Conservation (phyloP, 2,797 vertebrate genomes). For the Poeciliopsis presidionis region DNA sequence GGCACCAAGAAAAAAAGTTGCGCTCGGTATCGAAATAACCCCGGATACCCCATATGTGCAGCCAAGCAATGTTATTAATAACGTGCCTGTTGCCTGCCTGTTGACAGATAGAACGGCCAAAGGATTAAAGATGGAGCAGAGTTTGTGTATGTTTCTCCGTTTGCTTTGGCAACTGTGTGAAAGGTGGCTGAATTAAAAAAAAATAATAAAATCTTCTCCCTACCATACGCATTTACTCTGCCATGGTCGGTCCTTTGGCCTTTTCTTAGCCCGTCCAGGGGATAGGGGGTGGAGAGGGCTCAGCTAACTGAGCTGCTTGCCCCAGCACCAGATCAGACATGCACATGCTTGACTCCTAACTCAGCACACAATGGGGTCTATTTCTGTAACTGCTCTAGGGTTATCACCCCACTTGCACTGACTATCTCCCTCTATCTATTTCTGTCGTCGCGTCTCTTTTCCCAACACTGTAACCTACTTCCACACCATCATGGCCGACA, state of each 20-base stretch:
- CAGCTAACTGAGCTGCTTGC: constrained; percentile 51
- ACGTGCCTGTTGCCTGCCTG: constrained; percentile 74
- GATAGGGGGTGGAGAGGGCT: constrained; percentile 51
- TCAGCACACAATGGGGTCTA: constrained; percentile 76
- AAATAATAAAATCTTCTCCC: neutral
- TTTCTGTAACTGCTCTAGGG: constrained; percentile 67
- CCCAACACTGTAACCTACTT: constrained; percentile 47
- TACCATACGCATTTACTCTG: constrained; percentile 7
- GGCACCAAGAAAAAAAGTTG: constrained; percentile 61
- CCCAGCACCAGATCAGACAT: constrained; percentile 41
- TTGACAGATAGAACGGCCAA: constrained; percentile 63
- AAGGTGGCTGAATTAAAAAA: constrained; percentile 8
- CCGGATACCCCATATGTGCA: constrained; percentile 70
- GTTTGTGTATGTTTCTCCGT: constrained; percentile 19
- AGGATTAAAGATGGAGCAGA: constrained; percentile 35
- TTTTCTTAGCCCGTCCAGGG: constrained; percentile 67
- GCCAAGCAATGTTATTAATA: constrained; percentile 79
- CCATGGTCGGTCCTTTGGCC: constrained; percentile 51
- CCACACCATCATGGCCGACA: constrained; percentile 80
- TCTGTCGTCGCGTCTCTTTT: constrained; percentile 40
- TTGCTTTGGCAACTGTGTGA: constrained; percentile 17
- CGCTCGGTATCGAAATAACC: constrained; percentile 68
- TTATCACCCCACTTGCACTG: constrained; percentile 64
- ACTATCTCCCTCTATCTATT: constrained; percentile 28
- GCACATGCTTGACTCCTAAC: constrained; percentile 54